phyloP scores from a whole-genome alignment of 1,140 invertebrate species.

The Drosophila orosa region DNA sequence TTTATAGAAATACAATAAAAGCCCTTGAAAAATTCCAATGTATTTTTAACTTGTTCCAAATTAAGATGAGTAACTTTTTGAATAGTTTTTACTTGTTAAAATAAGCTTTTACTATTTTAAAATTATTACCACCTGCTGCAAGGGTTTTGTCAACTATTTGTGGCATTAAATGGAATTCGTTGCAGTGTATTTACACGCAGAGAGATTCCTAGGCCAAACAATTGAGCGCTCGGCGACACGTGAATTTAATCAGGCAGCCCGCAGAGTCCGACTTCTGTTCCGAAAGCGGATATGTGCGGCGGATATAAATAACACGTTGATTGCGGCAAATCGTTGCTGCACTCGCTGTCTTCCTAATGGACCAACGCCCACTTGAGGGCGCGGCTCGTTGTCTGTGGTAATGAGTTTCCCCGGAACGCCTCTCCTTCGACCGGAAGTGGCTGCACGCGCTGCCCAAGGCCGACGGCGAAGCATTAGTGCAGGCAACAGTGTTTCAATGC shows the following conservation, averaged over 20 bases:
- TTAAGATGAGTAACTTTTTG: background rate
- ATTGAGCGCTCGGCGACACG: slow-evolving; percentile 66
- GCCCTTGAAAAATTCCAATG: background rate
- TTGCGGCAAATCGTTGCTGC: slow-evolving; percentile 38
- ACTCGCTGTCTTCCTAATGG: slow-evolving; percentile 53
- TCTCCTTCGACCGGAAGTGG: slow-evolving; percentile 49
- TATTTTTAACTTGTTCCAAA: background rate
- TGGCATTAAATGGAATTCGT: background rate
- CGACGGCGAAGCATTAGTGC: slow-evolving; percentile 52
- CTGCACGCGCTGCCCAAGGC: slow-evolving; percentile 51
- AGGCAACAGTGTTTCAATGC: slow-evolving; percentile 34
- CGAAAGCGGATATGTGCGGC: slow-evolving; percentile 31
- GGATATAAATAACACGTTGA: slow-evolving; percentile 74
- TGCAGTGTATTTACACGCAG: background rate
- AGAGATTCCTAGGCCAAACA: slow-evolving; percentile 74
- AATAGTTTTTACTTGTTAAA: background rate
- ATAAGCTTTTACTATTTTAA: background rate
- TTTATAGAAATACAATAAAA: background rate
- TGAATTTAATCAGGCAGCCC: slow-evolving; percentile 81
- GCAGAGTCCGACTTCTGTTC: slow-evolving; percentile 31
- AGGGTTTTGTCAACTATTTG: background rate
- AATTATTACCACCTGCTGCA: background rate
- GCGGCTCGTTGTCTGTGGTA: slow-evolving; percentile 57
- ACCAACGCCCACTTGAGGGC: slow-evolving; percentile 69
- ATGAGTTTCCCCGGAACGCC: slow-evolving; percentile 40